Conservation (phyloP, 2,113 vertebrate species). For the Microcebus jonahi region DNA sequence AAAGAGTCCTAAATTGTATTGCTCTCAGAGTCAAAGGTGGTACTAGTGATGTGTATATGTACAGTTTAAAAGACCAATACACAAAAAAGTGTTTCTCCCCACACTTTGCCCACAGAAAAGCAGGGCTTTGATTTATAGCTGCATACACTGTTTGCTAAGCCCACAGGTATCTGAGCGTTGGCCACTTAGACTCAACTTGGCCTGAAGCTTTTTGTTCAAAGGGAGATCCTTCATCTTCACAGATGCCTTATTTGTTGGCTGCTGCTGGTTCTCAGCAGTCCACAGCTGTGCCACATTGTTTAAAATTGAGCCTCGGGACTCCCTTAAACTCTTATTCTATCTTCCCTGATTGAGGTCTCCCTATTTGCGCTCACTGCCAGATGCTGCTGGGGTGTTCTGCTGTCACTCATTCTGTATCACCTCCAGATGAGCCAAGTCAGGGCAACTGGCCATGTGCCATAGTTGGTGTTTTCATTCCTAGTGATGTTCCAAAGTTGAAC, state of each 20-base stretch:
- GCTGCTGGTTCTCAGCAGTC: neutral
- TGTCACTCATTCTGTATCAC: neutral
- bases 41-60: neutral
- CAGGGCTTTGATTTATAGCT: neutral
- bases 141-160: neutral
- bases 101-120: neutral
- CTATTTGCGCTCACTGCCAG: neutral
- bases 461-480: neutral
- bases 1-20: neutral
- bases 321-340: neutral
- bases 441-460: neutral
- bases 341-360: neutral
- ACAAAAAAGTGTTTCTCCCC: neutral
- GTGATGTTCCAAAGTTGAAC: neutral
- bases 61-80: neutral
- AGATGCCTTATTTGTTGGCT: neutral
- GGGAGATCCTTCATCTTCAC: neutral
- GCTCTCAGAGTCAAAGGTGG: neutral
- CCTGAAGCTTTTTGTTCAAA: slow-evolving; percentile 39
- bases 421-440: neutral
- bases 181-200: neutral
- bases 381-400: neutral
- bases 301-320: neutral
- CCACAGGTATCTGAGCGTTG: neutral
- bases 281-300: neutral